Percentiles rank a stretch among this genome's conserved stretches.
phyloP scores from a whole-genome alignment of 2,797 vertebrate species.

The Notoglanidium macrostoma region DNA sequence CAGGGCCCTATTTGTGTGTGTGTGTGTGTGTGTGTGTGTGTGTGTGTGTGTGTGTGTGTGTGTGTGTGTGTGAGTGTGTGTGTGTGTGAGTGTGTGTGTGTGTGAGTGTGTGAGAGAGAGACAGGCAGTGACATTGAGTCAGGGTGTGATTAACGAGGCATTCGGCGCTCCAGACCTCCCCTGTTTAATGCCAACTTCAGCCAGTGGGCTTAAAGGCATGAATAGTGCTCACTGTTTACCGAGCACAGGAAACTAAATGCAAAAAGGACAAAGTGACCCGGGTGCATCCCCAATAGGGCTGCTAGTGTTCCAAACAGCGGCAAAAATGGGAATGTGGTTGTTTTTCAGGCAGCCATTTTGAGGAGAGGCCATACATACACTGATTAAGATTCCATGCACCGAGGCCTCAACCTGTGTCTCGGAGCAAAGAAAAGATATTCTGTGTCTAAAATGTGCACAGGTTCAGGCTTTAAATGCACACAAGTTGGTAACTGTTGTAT shows the following conservation, averaged over 20 bases:
- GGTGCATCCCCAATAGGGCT: slow-evolving; percentile 75
- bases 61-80: background rate
- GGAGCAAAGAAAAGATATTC: background rate
- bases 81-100: slow-evolving; percentile 12
- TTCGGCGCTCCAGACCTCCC: slow-evolving; percentile 24
- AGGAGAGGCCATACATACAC: slow-evolving; percentile 27
- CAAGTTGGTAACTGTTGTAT: background rate
- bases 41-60: slow-evolving; percentile 21
- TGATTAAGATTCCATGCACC: slow-evolving; percentile 58
- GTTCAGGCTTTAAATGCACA: background rate
- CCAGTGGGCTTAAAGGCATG: slow-evolving; percentile 47
- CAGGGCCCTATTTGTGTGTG: background rate
- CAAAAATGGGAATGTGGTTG: slow-evolving; percentile 10
- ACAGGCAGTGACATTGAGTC: slow-evolving; percentile 45
- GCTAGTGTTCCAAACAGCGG: slow-evolving; percentile 63
- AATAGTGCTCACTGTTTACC: slow-evolving; percentile 60
- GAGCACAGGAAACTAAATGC: slow-evolving; percentile 64
- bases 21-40: slow-evolving; percentile 21
- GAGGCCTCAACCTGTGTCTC: slow-evolving; percentile 57
- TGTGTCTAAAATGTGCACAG: background rate
- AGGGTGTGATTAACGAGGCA: slow-evolving; percentile 52
- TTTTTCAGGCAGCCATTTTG: background rate
- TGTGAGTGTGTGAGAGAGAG: background rate
- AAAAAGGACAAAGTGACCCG: slow-evolving; percentile 64
- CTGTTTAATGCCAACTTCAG: slow-evolving; percentile 49